These are phyloP conservation scores for Mylabris sibirica DNA, from an alignment of 2,888 invertebrate genomes.

Conservation along the genomic window DNA sequence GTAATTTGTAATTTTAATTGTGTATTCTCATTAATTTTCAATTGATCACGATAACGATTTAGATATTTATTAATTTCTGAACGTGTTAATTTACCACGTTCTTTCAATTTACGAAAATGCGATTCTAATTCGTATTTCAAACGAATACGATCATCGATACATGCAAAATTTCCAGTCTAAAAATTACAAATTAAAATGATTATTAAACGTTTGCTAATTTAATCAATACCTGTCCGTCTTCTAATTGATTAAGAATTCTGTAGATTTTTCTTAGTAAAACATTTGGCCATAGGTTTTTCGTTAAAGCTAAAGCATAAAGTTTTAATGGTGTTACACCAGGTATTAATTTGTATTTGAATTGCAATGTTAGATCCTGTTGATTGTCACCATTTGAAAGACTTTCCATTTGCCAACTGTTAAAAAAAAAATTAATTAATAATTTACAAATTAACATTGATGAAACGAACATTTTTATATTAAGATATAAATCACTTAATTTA, in stretches of 20 bases:
- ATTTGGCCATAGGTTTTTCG: constrained; percentile 68
- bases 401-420: constrained; percentile 63
- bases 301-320: constrained; percentile 73
- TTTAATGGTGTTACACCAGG: constrained; percentile 68
- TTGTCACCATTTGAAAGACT: constrained; percentile 52
- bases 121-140: constrained; percentile 55
- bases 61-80: constrained; percentile 43
- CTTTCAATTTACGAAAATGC: constrained; percentile 49
- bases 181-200: constrained; percentile 16
- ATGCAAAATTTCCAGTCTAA: constrained; percentile 38
- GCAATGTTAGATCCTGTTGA: constrained; percentile 59
- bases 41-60: constrained; percentile 36
- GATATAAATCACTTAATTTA: constrained; percentile 70
- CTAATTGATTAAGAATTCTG: constrained; percentile 49
- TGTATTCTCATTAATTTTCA: constrained; percentile 20
- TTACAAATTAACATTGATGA: not conserved
- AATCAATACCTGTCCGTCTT: constrained; percentile 31
- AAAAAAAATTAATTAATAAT: not conserved
- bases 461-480: constrained; percentile 77
- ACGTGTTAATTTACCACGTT: constrained; percentile 42
- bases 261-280: constrained; percentile 65
- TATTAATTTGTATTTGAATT: constrained; percentile 71
- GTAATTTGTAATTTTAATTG: constrained; percentile 12
- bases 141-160: constrained; percentile 41
- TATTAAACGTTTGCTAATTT: too few species aligned